Base-by-base conservation (phyloP, 2,888 invertebrate genomes). In the Cerastis rubricosa region DNA sequence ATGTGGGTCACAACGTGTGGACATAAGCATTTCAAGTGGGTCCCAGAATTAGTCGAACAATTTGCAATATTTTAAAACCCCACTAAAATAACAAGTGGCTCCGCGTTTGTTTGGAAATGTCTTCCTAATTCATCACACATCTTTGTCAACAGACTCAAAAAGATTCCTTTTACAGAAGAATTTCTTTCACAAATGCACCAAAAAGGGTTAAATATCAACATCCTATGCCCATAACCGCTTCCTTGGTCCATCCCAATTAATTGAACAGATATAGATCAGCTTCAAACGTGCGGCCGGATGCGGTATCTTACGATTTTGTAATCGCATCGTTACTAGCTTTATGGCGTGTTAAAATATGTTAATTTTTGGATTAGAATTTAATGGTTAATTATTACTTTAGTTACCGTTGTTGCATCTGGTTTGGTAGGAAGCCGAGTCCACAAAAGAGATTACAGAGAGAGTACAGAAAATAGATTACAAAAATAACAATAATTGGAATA, bases 261-360 rank as follows among this genome's bases (percentile, higher is more conserved):
- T 90, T 85, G 89, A 83, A 75, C 85, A 83, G 86, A 88, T 87
- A 88, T 90, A 89, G 88, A 90, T 90, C 80, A 87, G 79, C 78
- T 73, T 83, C 80, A 83, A 85, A 80, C 76, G 85, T 43, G 71
- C 40, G 63, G 35, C 71, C 81, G 84, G 85, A 85, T 82, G 85
- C 76, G 85, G 79, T 76, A 51, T 57, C 72, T 51, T 57, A 71
- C 66, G 45, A 85, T 85, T 82, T 82, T 65, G 82, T 85, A 82
- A 85, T 85, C 79, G 69, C 25, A 61, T 59, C 45, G 51, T 75
- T 85, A 76, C 79, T 68, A 51, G 22, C 25, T 82, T 84, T 84
- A 85, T 70, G 85, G 73, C 40, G 74, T 80, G 85, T 83, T 85
- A 83, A 85, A 80, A 76, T 84, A 85, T 84, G 83, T 70, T 71